Conservation (phyloP, 2,797 vertebrate genomes). For the Acanthis flammea region DNA sequence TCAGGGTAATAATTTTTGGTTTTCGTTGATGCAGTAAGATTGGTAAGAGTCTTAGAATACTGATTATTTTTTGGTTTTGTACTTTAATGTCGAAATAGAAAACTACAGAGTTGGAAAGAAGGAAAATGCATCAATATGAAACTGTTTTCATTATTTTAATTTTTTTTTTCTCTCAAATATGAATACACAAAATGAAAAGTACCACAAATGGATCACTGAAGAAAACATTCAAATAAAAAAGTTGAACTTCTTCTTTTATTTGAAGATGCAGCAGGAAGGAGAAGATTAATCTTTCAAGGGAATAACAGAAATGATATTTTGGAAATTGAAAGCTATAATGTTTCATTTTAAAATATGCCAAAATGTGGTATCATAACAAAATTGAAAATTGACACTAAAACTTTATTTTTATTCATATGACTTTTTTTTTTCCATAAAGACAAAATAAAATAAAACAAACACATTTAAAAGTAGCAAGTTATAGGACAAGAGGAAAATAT, state of each 20-base stretch:
- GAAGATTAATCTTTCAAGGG: neutral
- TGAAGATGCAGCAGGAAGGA: neutral
- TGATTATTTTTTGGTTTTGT: neutral
- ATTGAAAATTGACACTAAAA: slow-evolving; percentile 24
- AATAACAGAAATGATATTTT: slow-evolving; percentile 40
- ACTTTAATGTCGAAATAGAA: neutral
- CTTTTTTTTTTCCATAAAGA: neutral
- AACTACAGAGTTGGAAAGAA: neutral
- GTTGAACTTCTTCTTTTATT: slow-evolving; percentile 22
- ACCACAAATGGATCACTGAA: neutral
- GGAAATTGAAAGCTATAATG: slow-evolving; percentile 17
- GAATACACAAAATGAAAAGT: neutral
- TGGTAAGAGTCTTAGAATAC: neutral
- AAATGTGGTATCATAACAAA: slow-evolving; percentile 9
- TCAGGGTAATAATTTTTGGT: neutral
- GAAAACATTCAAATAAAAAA: slow-evolving; percentile 17
- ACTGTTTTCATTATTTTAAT: neutral
- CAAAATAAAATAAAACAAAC: neutral
- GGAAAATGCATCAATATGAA: neutral
- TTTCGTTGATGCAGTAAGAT: neutral
- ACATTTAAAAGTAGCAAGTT: neutral
- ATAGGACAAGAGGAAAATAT: neutral
- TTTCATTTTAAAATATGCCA: slow-evolving; percentile 35
- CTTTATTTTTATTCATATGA: slow-evolving; percentile 21
- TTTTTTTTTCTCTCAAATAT: neutral